phyloP scores from a whole-genome alignment of 2,888 invertebrate genomes.

The Hesperia comma region DNA sequence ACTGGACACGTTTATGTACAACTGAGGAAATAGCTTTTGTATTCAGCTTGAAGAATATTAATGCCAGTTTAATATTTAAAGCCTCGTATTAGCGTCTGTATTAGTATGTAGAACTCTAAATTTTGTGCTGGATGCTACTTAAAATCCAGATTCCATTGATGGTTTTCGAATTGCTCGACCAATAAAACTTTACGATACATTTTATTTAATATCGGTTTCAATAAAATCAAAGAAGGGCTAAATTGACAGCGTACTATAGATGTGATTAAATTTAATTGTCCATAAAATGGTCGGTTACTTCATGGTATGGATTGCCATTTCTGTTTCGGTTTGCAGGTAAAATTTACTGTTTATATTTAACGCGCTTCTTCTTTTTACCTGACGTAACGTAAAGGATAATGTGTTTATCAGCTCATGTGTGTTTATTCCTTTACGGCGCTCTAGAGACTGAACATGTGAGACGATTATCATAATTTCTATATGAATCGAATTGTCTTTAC shows the following conservation, averaged over 20 bases:
- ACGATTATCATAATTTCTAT: too few relatives aligned
- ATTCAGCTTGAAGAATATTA: background rate
- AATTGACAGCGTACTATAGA: conserved; percentile 50
- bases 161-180: conserved; percentile 50
- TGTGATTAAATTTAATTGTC: conserved; percentile 61
- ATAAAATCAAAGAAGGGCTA: conserved; percentile 60
- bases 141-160: conserved; percentile 47
- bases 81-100: background rate
- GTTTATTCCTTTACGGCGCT: too few relatives aligned
- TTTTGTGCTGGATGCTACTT: conserved; percentile 12
- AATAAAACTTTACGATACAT: conserved; percentile 69
- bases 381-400: too few relatives aligned
- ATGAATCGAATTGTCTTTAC: too few relatives aligned
- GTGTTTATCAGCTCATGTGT: too few relatives aligned
- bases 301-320: conserved; percentile 42
- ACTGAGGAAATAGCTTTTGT: conserved; percentile 8
- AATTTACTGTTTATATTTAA: background rate
- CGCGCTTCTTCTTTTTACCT: background rate
- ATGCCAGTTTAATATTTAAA: background rate
- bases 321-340: conserved; percentile 7
- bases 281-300: conserved; percentile 53
- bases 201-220: conserved; percentile 60
- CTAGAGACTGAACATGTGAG: too few relatives aligned
- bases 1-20: conserved; percentile 57
- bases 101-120: background rate